phyloP scores from a whole-genome alignment of 2,113 vertebrate species.

The Tragelaphus buxtoni region DNA sequence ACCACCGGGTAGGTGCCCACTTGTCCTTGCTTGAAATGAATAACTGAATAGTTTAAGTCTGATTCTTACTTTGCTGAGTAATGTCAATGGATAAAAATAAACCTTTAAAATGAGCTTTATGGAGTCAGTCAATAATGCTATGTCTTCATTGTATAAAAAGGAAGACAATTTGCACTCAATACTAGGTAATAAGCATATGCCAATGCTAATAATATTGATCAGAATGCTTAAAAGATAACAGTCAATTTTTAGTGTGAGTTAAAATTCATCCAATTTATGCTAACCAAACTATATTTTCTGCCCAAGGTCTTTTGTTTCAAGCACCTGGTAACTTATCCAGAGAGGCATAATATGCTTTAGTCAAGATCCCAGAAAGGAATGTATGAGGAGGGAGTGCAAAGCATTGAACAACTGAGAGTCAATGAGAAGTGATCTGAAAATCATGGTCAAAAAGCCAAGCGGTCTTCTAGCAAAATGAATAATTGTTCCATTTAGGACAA shows the following conservation, averaged over 20 bases:
- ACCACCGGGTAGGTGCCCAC: accelerated
- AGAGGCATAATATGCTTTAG: not conserved
- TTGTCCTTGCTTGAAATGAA: not conserved
- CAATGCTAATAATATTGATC: slow-evolving; percentile 25
- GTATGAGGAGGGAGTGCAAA: not conserved
- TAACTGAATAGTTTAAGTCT: slow-evolving; percentile 5
- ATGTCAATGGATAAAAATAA: slow-evolving; percentile 21
- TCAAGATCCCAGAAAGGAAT: not conserved
- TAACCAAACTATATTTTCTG: not conserved
- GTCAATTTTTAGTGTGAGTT: not conserved
- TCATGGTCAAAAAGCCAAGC: not conserved
- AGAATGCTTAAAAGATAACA: not conserved
- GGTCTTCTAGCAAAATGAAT: not conserved
- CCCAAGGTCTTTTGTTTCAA: not conserved
- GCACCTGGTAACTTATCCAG: not conserved
- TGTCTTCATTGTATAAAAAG: slow-evolving; percentile 23
- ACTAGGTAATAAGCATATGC: not conserved
- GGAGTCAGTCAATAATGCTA: slow-evolving; percentile 23
- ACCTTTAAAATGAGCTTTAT: slow-evolving; percentile 7
- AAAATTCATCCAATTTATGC: not conserved
- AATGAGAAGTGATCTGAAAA: not conserved
- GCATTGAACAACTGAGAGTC: not conserved
- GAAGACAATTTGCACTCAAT: slow-evolving; percentile 29
- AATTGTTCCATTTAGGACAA: not conserved
- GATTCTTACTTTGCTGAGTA: slow-evolving; percentile 24